Conservation (phyloP, 2,888 invertebrate species). For the Drosophila hamatofila region DNA sequence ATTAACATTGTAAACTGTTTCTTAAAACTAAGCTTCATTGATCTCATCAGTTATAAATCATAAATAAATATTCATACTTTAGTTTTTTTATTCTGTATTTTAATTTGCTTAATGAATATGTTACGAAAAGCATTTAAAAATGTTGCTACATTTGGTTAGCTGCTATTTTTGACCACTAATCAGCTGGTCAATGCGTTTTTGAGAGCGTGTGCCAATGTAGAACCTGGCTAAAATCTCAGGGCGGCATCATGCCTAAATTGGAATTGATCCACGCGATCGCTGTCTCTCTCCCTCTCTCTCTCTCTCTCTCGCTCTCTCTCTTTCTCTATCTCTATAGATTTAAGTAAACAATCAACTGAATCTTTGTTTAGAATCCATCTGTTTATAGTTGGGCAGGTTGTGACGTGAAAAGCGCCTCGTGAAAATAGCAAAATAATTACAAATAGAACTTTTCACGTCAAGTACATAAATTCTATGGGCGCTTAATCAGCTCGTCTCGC, state of each 20-base stretch:
- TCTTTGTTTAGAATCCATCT: conserved; percentile 22
- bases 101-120: too few species aligned
- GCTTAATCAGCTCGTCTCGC: conserved; percentile 70
- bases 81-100: too few species aligned
- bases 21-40: too few species aligned
- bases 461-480: conserved; percentile 67
- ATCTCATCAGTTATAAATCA: too few species aligned
- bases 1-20: too few species aligned
- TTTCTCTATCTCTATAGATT: not conserved
- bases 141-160: too few species aligned
- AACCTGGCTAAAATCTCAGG: conserved; percentile 33
- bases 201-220: conserved; percentile 48
- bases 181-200: conserved; percentile 46
- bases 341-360: conserved; percentile 41
- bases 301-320: not conserved
- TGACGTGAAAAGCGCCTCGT: conserved; percentile 75
- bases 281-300: not conserved
- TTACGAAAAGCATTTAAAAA: not conserved
- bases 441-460: conserved; percentile 71
- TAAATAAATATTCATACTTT: too few species aligned
- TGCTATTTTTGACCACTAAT: conserved; percentile 24
- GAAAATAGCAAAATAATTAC: conserved; percentile 70
- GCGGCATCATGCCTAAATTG: conserved; percentile 74
- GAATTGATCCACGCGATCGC: conserved; percentile 24
- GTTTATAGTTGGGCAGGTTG: conserved; percentile 51